Evolutionary conservation across 1,140 invertebrate species (phyloP).

Genomic region (Holotrichia oblita): DNA sequence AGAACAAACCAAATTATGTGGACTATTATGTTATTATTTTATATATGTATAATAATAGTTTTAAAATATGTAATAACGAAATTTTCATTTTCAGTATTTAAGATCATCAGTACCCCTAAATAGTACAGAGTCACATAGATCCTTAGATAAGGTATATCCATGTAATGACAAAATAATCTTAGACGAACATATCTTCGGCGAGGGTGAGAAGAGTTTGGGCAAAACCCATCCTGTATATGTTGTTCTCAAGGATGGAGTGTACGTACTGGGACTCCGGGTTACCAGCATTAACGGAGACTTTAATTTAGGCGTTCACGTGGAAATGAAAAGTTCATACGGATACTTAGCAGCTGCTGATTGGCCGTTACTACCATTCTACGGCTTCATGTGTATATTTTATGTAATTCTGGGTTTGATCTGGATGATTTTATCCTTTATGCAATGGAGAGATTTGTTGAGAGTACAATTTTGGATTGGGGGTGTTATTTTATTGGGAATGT

Average conservation of each 20-base stretch:
- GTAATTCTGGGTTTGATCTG: conserved; percentile 83
- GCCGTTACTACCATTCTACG: conserved; percentile 84
- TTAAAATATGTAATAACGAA: not conserved
- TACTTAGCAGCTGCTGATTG: conserved; percentile 80
- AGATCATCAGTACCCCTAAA: conserved; percentile 41
- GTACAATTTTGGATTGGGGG: conserved; percentile 96
- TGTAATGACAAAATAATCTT: conserved; percentile 56
- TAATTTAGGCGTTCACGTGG: conserved; percentile 67
- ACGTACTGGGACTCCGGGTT: conserved; percentile 62
- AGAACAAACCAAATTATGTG: too few relatives aligned
- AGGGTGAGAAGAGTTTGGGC: conserved; percentile 44
- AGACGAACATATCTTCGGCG: conserved; percentile 47
- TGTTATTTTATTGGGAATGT: conserved; percentile 86
- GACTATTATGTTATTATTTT: too few relatives aligned
- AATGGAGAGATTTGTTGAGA: conserved; percentile 90
- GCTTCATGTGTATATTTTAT: conserved; percentile 90
- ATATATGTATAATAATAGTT: not conserved
- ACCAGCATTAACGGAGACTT: conserved; percentile 55
- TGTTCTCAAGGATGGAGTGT: conserved; percentile 66
- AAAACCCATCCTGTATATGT: conserved; percentile 59
- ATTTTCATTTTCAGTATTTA: conserved; percentile 42
- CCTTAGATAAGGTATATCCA: conserved; percentile 46
- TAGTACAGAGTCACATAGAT: conserved; percentile 36
- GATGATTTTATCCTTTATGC: conserved; percentile 83
- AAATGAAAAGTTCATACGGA: conserved; percentile 73